A percentile compares a stretch with the other conserved stretches of the same genome.
These are phyloP conservation scores for Sylvia atricapilla DNA, from an alignment of 2,113 vertebrate species.

Conservation along the genomic window DNA sequence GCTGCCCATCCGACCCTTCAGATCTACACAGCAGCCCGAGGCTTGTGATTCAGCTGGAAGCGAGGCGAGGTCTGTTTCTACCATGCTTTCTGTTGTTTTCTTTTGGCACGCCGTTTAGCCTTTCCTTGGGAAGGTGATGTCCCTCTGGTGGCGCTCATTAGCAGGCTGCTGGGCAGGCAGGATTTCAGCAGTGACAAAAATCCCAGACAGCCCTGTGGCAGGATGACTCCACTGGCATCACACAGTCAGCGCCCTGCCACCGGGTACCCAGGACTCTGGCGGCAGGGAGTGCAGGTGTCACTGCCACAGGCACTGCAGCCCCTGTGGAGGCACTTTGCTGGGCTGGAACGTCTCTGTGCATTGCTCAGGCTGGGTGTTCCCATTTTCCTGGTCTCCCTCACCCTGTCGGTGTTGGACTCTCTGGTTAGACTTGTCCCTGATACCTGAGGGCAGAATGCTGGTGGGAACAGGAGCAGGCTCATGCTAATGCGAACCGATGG, in stretches of 20 bases:
- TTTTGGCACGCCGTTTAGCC: background rate
- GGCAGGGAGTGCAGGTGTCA: background rate
- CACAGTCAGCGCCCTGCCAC: background rate
- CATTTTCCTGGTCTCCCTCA: background rate
- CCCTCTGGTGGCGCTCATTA: background rate
- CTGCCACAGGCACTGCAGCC: background rate
- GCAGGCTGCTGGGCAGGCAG: background rate
- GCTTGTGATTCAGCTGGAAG: background rate
- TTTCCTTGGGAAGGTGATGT: background rate
- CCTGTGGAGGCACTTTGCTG: background rate
- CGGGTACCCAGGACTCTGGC: background rate
- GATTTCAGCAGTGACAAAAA: background rate
- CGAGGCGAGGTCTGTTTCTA: background rate
- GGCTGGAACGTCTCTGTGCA: background rate
- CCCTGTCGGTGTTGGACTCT: background rate
- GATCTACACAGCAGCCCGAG: background rate
- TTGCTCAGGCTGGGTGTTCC: background rate
- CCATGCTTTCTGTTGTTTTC: background rate
- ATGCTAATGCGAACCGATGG: fast-evolving
- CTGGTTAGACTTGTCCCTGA: background rate
- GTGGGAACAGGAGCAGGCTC: background rate
- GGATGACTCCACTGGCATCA: background rate
- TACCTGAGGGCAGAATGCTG: background rate
- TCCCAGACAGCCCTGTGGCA: background rate
- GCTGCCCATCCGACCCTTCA: background rate